A percentile compares a stretch with the other conserved stretches of the same genome.
Conservation (phyloP, 2,888 invertebrate species). For the Ophion obscuratus region DNA sequence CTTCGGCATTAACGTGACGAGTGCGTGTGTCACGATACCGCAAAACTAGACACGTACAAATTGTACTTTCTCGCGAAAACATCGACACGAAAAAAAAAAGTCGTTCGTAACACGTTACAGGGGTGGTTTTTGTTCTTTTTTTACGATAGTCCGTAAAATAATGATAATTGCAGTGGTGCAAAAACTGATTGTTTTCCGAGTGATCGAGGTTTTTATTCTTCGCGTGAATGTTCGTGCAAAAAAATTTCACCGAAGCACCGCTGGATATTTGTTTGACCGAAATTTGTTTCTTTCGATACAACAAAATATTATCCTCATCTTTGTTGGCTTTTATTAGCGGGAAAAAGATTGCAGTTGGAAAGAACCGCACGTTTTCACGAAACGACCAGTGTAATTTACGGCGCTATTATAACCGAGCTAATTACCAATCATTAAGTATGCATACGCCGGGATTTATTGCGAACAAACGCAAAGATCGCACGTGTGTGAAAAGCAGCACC, state of each 20-base stretch:
- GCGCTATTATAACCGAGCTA: conserved; percentile 24
- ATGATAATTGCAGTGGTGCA: not conserved
- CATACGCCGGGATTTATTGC: not conserved
- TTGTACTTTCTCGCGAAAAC: conserved; percentile 33
- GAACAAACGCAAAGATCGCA: not conserved
- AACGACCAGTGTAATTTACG: conserved; percentile 34
- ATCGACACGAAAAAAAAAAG: not conserved
- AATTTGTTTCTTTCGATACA: not conserved
- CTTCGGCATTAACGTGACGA: conserved; percentile 45
- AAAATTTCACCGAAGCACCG: too few species aligned
- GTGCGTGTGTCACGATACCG: conserved; percentile 43
- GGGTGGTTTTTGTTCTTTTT: not conserved
- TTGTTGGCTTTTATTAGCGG: too few species aligned
- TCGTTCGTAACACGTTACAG: not conserved
- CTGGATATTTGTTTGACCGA: too few species aligned
- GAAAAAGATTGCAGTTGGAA: not conserved
- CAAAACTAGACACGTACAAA: conserved; percentile 20
- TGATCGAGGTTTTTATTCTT: too few species aligned
- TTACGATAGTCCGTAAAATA: conserved; percentile 4
- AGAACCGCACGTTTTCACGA: not conserved
- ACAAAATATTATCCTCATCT: too few species aligned
- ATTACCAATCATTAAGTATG: conserved; percentile 7
- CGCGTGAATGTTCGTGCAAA: too few species aligned
- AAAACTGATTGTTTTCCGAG: not conserved
- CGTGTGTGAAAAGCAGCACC: not conserved